phyloP scores from a whole-genome alignment of 2,888 invertebrate genomes.

The Calephelis perditalis region DNA sequence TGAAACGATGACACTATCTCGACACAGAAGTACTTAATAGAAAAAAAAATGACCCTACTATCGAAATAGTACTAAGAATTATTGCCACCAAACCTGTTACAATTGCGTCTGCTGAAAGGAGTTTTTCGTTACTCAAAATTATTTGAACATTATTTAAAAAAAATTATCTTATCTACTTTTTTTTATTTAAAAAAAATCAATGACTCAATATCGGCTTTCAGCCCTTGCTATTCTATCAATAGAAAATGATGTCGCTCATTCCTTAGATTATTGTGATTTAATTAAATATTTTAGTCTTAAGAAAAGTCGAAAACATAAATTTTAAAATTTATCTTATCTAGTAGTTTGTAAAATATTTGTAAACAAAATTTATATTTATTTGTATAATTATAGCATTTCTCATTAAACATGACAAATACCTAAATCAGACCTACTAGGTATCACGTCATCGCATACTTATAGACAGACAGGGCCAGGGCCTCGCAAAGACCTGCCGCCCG shows the following conservation, averaged over 20 bases:
- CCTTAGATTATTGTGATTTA: slow-evolving; percentile 30
- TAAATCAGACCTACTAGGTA: too few relatives aligned
- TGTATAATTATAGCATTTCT: too few relatives aligned
- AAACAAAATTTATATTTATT: too few relatives aligned
- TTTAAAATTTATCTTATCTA: background rate
- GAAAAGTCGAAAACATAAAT: too few relatives aligned
- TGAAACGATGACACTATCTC: too few relatives aligned
- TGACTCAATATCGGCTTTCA: slow-evolving; percentile 28
- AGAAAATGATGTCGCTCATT: slow-evolving; percentile 24
- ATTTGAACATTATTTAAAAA: slow-evolving; percentile 28
- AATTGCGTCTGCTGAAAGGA: too few relatives aligned
- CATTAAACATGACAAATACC: slow-evolving; percentile 13
- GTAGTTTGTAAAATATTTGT: slow-evolving; percentile 17
- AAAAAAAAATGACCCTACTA: too few relatives aligned
- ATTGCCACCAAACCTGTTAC: too few relatives aligned
- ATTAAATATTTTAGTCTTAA: slow-evolving; percentile 22
- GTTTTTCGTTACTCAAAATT: slow-evolving; percentile 30
- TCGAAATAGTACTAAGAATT: too few relatives aligned
- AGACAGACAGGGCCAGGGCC: background rate
- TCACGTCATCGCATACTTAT: too few relatives aligned
- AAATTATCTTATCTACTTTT: too few relatives aligned
- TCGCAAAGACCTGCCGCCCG: background rate
- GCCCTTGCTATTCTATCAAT: slow-evolving; percentile 23
- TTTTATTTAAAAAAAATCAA: slow-evolving; percentile 28
- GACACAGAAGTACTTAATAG: too few relatives aligned